Conservation (phyloP, 2,797 vertebrate species). For the Gymnothorax javanicus region DNA sequence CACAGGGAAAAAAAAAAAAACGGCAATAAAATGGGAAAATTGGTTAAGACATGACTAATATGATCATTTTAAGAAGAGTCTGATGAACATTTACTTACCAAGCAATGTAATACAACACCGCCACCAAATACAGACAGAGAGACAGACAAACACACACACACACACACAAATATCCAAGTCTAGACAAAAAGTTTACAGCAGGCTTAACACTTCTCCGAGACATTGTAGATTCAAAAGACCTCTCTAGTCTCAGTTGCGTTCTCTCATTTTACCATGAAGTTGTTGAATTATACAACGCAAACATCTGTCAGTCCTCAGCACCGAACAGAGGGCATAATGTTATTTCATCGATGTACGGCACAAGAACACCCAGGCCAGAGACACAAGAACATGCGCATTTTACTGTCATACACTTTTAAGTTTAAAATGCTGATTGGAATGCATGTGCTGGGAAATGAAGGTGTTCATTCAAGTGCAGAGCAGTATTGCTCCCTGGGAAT, state of each 20-base stretch:
- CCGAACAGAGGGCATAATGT: neutral
- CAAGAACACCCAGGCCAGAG: neutral
- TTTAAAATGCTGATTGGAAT: neutral
- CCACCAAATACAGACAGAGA: neutral
- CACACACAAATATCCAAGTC: neutral
- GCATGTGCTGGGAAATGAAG: neutral
- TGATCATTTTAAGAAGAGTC: slow-evolving; percentile 2
- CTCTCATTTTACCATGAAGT: neutral
- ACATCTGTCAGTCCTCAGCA: neutral
- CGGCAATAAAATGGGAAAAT: slow-evolving; percentile 26
- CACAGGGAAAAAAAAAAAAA: neutral
- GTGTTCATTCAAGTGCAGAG: neutral
- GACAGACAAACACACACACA: neutral
- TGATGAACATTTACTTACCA: slow-evolving; percentile 49
- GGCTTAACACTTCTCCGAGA: neutral
- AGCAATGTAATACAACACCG: slow-evolving; percentile 33
- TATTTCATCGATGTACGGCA: neutral
- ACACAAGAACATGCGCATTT: neutral
- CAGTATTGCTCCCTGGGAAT: neutral
- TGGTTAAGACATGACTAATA: no score
- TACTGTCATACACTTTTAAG: neutral
- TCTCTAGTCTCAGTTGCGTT: neutral
- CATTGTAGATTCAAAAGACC: neutral
- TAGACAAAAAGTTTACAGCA: neutral
- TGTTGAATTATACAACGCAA: neutral